Evolutionary conservation across 2,797 vertebrate species (phyloP), one percentile per base, ranked within the genome.

Genomic region (Manis crassicaudata): DNA sequence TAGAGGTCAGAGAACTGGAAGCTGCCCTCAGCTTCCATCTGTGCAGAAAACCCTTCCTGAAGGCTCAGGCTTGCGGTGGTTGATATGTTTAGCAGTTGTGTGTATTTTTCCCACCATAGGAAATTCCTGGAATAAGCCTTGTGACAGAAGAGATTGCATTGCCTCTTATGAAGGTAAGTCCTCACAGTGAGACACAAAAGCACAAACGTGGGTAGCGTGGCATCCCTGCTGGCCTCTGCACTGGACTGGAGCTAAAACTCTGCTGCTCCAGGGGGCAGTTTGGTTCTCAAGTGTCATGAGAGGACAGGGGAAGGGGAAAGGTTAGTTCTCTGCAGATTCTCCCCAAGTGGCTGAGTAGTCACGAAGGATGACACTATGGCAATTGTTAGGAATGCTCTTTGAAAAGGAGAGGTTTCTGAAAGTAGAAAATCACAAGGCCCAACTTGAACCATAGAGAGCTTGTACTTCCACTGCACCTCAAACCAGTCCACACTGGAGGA

Each of bases 71-170:
- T 18, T 58, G 84, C 67, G 56, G 68, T 13, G 17, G 18, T 60
- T 96, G 86, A 87, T 84, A 18, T 0, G 2, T 12, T 95, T 54
- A 88, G 37, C 96, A 85, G 77, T 60, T 56, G 32, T 87, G 40
- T 77, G 25, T 88, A 7, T 88, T 65, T 32, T n/a, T 25, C 65
- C 29, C 23, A 29, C 87, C 98, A n/a, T 88, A 98, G 98, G 97
- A 98, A 95, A 98, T 99, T 92, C 99, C 99, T 91, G 99, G 99
- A 96, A 98, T 99, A 86, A 97, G 94, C 52, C 99, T 99, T 95
- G 98, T 98, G 96, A 99, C 99, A 3, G 99, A 99, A 84, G 98
- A 99, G 68, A 99, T 99, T 68, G 97, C 98, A 29, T 97, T 99
- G 92, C 98, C 99, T 29, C 95, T 99, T 23, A 98, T 99, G 98